Base-by-base conservation (phyloP, 2,113 vertebrate genomes). In the Enhydra lutris region DNA sequence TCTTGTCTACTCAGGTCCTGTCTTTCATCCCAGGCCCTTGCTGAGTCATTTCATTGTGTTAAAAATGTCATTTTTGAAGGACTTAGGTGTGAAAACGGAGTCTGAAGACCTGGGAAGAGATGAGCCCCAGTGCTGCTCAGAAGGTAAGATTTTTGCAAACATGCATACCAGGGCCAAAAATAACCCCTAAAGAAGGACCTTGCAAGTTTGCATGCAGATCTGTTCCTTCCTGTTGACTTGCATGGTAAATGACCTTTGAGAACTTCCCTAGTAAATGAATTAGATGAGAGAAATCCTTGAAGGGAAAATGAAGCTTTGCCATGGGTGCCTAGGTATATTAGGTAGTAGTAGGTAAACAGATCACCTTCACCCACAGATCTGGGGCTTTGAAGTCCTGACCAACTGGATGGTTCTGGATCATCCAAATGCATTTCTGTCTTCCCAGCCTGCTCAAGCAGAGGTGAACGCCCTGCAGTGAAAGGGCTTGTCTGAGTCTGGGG, bases 1-100 rank as follows among this genome's bases (percentile, higher is more conserved):
- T 39, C 67, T 67, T 86, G 57, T 96, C 57, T 45, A 34, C 36
- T 47, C 80, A 97, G 91, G 79, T 52, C 78, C 23, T 73, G 24
- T 1, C 52, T 29, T 42, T 74, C 69, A 59, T 47, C 81, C 23
- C 50, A 29, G 42, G 50, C 36, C 36, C 7, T 23, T 47, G 24
- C 0, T n/a, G 65, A 39, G 17, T 59, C 52, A 76, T 78, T 47
- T 63, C 36, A n/a, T 89, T 45, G 65, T 1, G 0, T 10, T 65
- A 14, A 82, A 82, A 47, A 95, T 91, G 91, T 96, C 89, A 8
- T 2, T 59, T 78, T 23, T 55, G n/a, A 76, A 83, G 65, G 36
- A 57, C 21, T 23, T 83, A 57, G 12, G 11, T 39, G 57, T 31
- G 55, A 83, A 88, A 59, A 91, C 36, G 57, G 92, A 79, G 45